phyloP scores from a whole-genome alignment of 2,888 invertebrate genomes.

The Pheosia tremula region DNA sequence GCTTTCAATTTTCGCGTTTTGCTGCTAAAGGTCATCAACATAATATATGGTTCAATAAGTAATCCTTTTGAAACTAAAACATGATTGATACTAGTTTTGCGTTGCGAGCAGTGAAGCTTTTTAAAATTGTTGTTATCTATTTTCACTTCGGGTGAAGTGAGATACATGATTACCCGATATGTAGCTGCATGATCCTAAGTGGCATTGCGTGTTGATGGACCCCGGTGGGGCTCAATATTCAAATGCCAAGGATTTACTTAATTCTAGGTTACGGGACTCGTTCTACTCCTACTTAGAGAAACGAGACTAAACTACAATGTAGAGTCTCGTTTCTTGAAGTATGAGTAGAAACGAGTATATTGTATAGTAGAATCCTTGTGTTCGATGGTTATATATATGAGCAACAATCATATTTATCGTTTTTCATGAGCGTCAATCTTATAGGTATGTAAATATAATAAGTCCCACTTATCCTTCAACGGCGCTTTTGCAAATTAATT shows the following conservation, averaged over 20 bases:
- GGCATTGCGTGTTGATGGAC: constrained; percentile 40
- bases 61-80: too few relatives aligned
- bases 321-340: too few relatives aligned
- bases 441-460: neutral
- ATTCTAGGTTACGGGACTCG: constrained; percentile 20
- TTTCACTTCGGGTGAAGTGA: neutral
- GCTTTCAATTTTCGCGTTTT: too few relatives aligned
- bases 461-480: neutral
- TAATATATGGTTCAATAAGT: too few relatives aligned
- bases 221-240: constrained; percentile 30
- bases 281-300: constrained; percentile 18
- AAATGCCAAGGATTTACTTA: constrained; percentile 38
- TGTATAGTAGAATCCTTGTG: constrained; percentile 10
- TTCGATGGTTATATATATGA: neutral
- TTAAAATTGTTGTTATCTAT: neutral
- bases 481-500: constrained; percentile 10
- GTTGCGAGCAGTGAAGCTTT: neutral
- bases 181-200: constrained; percentile 27
- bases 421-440: neutral
- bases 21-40: too few relatives aligned
- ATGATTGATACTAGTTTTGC: neutral
- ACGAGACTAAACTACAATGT: constrained; percentile 8
- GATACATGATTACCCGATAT: constrained; percentile 19
- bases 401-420: neutral
- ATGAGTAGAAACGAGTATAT: neutral